Percentiles rank a stretch among this genome's conserved stretches.
phyloP scores from a whole-genome alignment of 92 coral and sea anemone genomes.

The Pocillopora meandrina region DNA sequence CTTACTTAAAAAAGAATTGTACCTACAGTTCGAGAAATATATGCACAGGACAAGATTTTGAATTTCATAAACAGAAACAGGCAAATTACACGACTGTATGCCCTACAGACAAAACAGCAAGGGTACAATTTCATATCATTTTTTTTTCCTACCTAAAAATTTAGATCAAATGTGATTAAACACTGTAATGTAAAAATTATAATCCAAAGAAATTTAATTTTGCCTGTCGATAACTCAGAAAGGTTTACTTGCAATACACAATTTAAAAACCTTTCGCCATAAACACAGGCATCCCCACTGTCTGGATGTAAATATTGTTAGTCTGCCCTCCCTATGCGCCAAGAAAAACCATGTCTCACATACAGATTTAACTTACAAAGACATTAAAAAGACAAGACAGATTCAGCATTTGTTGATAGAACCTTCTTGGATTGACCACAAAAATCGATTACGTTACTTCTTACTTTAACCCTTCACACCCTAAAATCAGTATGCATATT shows the following conservation, averaged over 20 bases:
- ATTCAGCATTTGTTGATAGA: not conserved
- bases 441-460: not conserved
- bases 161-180: not conserved
- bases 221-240: conserved; percentile 47
- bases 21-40: too few species aligned
- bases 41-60: too few species aligned
- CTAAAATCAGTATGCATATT: too few species aligned
- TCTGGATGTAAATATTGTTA: not conserved
- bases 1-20: too few species aligned
- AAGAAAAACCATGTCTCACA: not conserved
- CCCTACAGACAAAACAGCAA: not conserved
- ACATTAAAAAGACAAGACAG: too few species aligned
- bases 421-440: not conserved
- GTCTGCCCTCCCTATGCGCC: conserved; percentile 11
- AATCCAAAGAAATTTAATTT: not conserved
- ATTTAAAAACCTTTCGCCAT: conserved; percentile 75
- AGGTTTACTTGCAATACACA: conserved; percentile 53
- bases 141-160: too few species aligned
- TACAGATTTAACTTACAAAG: not conserved
- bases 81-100: not conserved
- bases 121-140: too few species aligned
- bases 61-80: too few species aligned
- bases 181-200: not conserved
- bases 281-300: conserved; percentile 10
- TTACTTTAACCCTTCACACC: not conserved